Conservation (phyloP, 2,888 invertebrate genomes). For the Linyphia triangularis region DNA sequence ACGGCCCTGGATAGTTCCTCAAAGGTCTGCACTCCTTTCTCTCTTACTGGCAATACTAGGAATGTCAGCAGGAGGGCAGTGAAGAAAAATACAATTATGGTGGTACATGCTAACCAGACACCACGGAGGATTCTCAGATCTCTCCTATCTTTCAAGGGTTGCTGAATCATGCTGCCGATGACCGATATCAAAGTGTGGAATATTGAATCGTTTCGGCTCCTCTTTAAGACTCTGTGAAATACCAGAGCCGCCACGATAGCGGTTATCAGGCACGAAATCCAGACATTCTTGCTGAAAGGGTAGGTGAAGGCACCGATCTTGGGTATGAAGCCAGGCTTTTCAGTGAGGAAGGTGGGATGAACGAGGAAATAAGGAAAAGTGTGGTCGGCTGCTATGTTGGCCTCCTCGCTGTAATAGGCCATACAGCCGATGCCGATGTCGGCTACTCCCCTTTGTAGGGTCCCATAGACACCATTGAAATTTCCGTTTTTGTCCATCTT, state of each 20-base stretch:
- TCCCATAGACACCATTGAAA: conserved; percentile 19
- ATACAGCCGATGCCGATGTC: conserved; percentile 10
- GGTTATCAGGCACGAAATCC: conserved; percentile 10
- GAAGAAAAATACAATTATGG: conserved; percentile 3
- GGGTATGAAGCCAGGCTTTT: not conserved
- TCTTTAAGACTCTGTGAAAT: not conserved
- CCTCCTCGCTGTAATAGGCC: conserved; percentile 2
- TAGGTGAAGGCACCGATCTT: not conserved
- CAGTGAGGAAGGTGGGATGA: not conserved
- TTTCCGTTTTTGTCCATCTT: conserved; percentile 1
- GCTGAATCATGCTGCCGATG: not conserved
- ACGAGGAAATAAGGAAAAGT: not conserved
- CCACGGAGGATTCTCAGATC: not conserved
- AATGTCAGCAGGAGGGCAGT: conserved; percentile 19
- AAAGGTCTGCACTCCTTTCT: conserved; percentile 3
- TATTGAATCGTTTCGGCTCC: not conserved
- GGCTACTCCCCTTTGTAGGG: not conserved
- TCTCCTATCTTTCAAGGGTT: not conserved
- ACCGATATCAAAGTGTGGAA: not conserved
- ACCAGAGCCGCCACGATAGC: not conserved
- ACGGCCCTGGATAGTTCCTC: conserved; percentile 13
- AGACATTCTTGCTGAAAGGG: conserved; percentile 9
- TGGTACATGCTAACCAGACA: not conserved
- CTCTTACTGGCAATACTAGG: conserved; percentile 1
- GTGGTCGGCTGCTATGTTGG: not conserved